phyloP scores from a whole-genome alignment of 2,797 vertebrate species.

The Manis crassicaudata region DNA sequence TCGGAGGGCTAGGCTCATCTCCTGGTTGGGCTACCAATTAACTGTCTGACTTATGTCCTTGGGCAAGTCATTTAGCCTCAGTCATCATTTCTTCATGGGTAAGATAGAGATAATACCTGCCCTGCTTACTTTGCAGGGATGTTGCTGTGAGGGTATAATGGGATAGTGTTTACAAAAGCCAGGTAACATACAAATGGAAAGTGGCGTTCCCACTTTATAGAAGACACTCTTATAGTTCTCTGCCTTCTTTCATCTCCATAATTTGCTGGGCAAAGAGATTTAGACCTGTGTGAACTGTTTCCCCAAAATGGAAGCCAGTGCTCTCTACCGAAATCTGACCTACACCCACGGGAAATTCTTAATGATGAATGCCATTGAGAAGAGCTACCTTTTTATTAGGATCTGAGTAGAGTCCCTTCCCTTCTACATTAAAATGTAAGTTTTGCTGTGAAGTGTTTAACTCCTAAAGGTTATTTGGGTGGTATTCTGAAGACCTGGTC shows the following conservation, averaged over 20 bases:
- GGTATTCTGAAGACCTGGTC: not conserved
- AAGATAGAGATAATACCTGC: not conserved
- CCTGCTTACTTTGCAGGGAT: not conserved
- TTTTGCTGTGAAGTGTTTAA: not conserved
- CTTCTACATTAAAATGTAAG: not conserved
- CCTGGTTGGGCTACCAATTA: not conserved
- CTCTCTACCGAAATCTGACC: not conserved
- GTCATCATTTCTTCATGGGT: not conserved
- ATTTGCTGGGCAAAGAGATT: slow-evolving; percentile 1
- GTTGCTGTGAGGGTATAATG: not conserved
- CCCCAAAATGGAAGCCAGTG: not conserved
- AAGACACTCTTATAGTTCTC: not conserved
- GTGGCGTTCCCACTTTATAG: not conserved
- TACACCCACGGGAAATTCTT: not conserved
- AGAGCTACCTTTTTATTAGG: not conserved
- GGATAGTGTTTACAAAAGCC: slow-evolving; percentile 9
- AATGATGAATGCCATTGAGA: not conserved
- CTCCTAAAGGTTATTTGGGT: not conserved
- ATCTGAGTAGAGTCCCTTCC: not conserved
- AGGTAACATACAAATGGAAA: not conserved
- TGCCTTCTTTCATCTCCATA: not conserved
- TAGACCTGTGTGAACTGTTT: not conserved
- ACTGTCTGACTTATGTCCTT: not conserved
- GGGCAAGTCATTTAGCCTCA: slow-evolving; percentile 1
- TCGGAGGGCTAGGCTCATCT: not conserved